Base-by-base conservation (phyloP, 1,140 invertebrate genomes). In the Pseudomyrmex gracilis region DNA sequence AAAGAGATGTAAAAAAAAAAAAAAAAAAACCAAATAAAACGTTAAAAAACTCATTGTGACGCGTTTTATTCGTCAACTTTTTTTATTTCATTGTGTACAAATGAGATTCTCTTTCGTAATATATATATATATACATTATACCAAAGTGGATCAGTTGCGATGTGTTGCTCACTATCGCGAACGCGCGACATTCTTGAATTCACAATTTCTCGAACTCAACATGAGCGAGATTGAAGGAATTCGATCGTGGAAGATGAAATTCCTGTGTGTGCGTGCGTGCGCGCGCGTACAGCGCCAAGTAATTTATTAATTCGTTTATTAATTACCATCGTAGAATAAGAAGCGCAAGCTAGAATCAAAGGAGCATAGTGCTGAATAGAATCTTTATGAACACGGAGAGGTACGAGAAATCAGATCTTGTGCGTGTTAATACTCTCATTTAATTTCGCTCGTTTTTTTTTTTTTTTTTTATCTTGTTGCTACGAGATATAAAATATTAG, bases 291-390 rank as follows among this genome's bases (percentile, higher is more conserved):
- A 70, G 66, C 60, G 58, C 45, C 49, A 49, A 57, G 67, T 67
- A 87, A 84, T 87, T 86, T 84, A 87, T 87, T 87, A 87, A 73
- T 73, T 55, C 66, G 76, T 87, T 82, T 83, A 70, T 57, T 87
- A 87, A 87, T 87, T 87, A 87, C 82, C 47, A 68, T 45, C 55
- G 67, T 78, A 58, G 67, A 51, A 24, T 76, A 87, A 71, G 58
- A 88, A 66, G 64, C 82, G 86, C 70, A 53, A 45, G 17, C 47
- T 51, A 58, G 58, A 87, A 66, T 88, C 87, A 85, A 88, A 87
- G 87, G n/a, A 87, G 71, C 47, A 55, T 51, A 64, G 47, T 77
- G 64, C 58, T 88, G 74, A 87, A 88, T 73, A 71, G 64, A 67
- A 87, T 82, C 86, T 87, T 88, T 88, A 87, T 87, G 17, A 85